Percentiles rank a stretch among this genome's conserved stretches.
These are phyloP conservation scores for Anarsia innoxiella DNA, from an alignment of 2,888 invertebrate species.

Conservation along the genomic window DNA sequence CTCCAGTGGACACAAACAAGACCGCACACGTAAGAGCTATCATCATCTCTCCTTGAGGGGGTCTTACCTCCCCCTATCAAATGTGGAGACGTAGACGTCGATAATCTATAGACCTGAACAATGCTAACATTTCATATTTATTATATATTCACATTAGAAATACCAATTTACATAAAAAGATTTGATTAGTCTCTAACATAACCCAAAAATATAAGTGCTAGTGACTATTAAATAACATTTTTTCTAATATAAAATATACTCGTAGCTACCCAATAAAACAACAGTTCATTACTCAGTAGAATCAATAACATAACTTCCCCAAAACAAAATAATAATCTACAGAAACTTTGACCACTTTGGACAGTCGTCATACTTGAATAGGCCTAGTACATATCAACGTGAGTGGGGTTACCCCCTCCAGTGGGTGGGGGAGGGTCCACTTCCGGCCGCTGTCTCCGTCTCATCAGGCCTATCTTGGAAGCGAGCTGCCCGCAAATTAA, in stretches of 20 bases:
- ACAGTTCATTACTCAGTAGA: no score
- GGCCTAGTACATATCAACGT: conserved; percentile 49
- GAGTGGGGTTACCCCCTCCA: conserved; percentile 23
- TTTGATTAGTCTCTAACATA: no score
- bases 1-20: conserved; percentile 57
- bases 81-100: background rate
- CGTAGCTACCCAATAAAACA: no score
- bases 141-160: no score
- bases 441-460: conserved; percentile 69
- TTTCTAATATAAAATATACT: no score
- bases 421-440: conserved; percentile 33
- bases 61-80: conserved; percentile 24
- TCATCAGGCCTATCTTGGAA: conserved; percentile 69
- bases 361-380: conserved; percentile 49
- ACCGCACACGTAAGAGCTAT: conserved; percentile 51
- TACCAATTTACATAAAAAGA: no score
- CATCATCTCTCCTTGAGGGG: conserved; percentile 42
- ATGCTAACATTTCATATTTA: background rate
- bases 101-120: background rate
- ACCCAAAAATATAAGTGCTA: no score
- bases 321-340: background rate
- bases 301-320: no score
- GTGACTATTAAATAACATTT: no score
- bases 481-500: conserved; percentile 63
- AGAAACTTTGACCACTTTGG: conserved; percentile 3